Percentiles rank a stretch among this genome's conserved stretches.
These are phyloP conservation scores for Clepsis dumicolana DNA, from an alignment of 2,888 invertebrate species.

Conservation along the genomic window DNA sequence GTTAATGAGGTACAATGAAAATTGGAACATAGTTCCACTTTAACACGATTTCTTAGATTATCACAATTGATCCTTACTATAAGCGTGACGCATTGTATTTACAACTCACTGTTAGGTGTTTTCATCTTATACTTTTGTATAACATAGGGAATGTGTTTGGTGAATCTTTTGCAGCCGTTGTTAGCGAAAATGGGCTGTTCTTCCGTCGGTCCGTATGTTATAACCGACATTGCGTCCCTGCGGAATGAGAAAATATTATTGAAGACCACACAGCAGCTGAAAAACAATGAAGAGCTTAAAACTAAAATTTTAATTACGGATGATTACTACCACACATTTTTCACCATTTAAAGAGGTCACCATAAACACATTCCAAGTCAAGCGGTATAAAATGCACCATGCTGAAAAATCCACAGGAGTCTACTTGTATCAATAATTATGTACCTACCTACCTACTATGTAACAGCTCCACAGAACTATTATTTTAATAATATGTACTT, in stretches of 20 bases:
- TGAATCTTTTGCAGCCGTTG: conserved; percentile 96
- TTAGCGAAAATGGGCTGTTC: conserved; percentile 91
- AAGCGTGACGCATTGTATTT: conserved; percentile 6
- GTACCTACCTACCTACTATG: too few species aligned
- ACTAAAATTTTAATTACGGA: too few species aligned
- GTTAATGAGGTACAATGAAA: conserved; percentile 16
- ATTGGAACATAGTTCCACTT: conserved; percentile 9
- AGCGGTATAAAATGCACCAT: too few species aligned
- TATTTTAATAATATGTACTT: too few species aligned
- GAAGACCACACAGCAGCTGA: too few species aligned
- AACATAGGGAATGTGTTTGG: conserved; percentile 89
- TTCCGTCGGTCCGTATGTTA: conserved; percentile 92
- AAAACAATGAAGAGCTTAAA: too few species aligned
- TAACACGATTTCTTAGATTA: conserved; percentile 19
- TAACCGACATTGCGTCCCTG: conserved; percentile 88
- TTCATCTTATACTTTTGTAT: conserved; percentile 72
- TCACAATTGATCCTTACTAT: conserved; percentile 26
- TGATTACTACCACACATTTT: too few species aligned
- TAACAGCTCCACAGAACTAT: too few species aligned
- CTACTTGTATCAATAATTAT: too few species aligned
- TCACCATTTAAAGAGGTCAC: too few species aligned
- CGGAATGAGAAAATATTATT: conserved; percentile 52
- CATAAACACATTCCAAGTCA: too few species aligned
- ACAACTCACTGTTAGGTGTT: conserved; percentile 46
- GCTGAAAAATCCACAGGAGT: too few species aligned